Evolutionary conservation across 2,888 invertebrate species (phyloP).

Genomic region (Vandiemenella viatica): DNA sequence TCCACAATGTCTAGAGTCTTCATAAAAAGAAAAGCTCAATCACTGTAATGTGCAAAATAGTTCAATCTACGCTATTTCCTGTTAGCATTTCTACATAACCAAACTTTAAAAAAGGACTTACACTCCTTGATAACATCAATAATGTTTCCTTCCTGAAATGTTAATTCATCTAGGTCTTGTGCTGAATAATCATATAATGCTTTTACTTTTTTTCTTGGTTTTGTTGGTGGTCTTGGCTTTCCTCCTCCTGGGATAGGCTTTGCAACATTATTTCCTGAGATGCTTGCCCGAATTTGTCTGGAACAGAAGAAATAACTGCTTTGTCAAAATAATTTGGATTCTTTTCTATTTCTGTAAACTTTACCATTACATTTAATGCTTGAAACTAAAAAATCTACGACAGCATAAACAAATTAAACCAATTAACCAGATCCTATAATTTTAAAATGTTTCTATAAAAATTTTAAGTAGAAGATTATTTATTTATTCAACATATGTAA

Average conservation of each 20-base stretch:
- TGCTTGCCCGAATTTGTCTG: constrained; percentile 20
- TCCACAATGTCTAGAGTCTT: neutral
- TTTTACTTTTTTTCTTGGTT: constrained; percentile 34
- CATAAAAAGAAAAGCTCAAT: neutral
- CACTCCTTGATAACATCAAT: constrained; percentile 44
- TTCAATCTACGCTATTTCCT: no score
- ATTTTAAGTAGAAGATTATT: no score
- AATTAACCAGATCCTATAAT: no score
- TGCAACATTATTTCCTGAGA: neutral
- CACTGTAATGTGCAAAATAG: neutral
- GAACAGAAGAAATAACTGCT: constrained; percentile 1
- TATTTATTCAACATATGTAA: no score
- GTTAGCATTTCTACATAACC: no score
- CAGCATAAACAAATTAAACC: no score
- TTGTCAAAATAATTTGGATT: no score
- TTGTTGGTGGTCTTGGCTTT: constrained; percentile 27
- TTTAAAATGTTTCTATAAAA: no score
- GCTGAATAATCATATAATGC: constrained; percentile 47
- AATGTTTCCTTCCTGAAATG: constrained; percentile 41
- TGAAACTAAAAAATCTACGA: no score
- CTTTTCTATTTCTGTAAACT: no score
- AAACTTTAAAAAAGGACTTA: constrained; percentile 23
- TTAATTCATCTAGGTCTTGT: constrained; percentile 47
- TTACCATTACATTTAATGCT: no score
- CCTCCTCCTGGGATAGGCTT: constrained; percentile 27